Percentiles rank a stretch among this genome's conserved stretches.
phyloP scores from a whole-genome alignment of 1,140 invertebrate species.

The Sweltsa coloradensis region DNA sequence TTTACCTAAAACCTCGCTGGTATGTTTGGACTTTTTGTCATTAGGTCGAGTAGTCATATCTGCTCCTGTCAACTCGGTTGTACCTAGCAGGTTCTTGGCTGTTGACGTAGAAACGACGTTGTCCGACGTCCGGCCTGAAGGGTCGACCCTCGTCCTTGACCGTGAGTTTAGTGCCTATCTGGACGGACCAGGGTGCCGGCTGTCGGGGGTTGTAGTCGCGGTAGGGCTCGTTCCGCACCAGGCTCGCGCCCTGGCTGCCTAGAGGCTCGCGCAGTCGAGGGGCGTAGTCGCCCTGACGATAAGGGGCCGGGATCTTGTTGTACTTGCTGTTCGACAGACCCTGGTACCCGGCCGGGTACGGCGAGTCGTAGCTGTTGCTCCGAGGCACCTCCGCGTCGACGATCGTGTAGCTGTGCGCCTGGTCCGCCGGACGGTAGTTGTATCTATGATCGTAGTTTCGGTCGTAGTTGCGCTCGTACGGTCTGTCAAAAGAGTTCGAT shows the following conservation, averaged over 20 bases:
- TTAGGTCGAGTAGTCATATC: no score
- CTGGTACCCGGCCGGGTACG: not conserved
- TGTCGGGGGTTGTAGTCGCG: constrained; percentile 13
- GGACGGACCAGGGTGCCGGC: constrained; percentile 29
- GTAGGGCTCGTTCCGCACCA: constrained; percentile 20
- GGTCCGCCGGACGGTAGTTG: not conserved
- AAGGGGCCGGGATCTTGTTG: constrained; percentile 7
- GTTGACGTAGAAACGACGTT: constrained; percentile 18
- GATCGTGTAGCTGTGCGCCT: constrained; percentile 2
- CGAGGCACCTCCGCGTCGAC: not conserved
- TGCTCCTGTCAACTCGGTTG: no score
- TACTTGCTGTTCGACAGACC: not conserved
- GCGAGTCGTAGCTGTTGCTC: not conserved
- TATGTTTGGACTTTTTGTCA: no score
- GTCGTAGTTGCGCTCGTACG: not conserved
- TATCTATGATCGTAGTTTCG: not conserved
- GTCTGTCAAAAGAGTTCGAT: not conserved
- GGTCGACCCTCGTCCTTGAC: constrained; percentile 31
- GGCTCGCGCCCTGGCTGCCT: constrained; percentile 1
- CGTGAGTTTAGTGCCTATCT: constrained; percentile 32
- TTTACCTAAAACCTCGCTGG: no score
- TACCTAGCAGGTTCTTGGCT: no score
- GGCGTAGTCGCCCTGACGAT: not conserved
- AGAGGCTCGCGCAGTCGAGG: not conserved
- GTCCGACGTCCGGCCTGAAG: constrained; percentile 3